Conservation (phyloP, 2,888 invertebrate genomes). For the Microctonus hyperodae region DNA sequence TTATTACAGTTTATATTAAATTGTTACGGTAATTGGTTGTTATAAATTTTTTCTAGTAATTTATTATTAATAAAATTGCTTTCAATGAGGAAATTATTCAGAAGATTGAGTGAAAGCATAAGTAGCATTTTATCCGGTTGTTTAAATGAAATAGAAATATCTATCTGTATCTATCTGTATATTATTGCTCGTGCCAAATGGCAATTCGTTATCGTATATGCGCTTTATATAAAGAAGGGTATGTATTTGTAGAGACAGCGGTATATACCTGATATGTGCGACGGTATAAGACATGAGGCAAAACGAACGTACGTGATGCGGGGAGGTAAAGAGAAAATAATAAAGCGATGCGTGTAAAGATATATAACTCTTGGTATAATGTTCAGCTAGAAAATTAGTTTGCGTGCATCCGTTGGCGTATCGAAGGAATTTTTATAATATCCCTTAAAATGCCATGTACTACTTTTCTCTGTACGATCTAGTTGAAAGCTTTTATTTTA, state of each 20-base stretch:
- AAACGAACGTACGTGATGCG: neutral
- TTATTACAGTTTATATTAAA: no score
- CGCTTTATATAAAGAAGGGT: neutral
- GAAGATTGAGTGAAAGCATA: conserved; percentile 17
- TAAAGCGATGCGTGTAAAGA: conserved; percentile 27
- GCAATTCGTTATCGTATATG: conserved; percentile 25
- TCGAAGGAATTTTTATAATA: conserved; percentile 25
- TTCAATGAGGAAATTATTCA: neutral
- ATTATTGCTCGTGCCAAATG: conserved; percentile 28
- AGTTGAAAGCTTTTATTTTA: no score
- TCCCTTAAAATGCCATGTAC: conserved; percentile 7
- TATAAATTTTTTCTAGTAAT: no score
- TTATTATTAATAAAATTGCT: neutral
- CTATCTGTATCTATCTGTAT: conserved; percentile 4
- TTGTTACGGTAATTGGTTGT: neutral
- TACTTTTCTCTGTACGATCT: conserved; percentile 3
- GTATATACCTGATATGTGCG: no score
- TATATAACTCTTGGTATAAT: conserved; percentile 9
- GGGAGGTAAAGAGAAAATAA: neutral
- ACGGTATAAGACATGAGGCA: neutral
- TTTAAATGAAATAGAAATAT: conserved; percentile 24
- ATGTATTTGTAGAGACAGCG: no score
- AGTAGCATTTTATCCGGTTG: conserved; percentile 24
- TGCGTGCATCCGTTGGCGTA: conserved; percentile 27
- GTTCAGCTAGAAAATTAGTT: conserved; percentile 28